These are phyloP conservation scores for Rhopalosiphum padi DNA, from an alignment of 1,140 invertebrate genomes.

Conservation along the genomic window DNA sequence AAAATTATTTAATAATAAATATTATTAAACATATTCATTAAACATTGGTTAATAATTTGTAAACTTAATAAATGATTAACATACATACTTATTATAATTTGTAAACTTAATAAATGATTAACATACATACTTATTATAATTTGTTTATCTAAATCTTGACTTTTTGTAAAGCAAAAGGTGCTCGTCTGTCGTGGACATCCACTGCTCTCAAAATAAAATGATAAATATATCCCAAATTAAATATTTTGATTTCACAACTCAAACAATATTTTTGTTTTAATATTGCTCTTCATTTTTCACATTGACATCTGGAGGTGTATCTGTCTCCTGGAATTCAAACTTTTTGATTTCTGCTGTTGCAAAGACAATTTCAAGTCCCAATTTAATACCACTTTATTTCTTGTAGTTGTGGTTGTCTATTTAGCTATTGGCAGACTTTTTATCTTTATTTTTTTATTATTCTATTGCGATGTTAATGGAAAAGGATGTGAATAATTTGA, in stretches of 20 bases:
- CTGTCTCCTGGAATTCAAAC: conserved; percentile 15
- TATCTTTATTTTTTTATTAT: neutral
- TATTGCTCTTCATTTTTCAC: neutral
- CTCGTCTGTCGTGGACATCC: neutral
- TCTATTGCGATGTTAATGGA: neutral
- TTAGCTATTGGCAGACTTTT: neutral
- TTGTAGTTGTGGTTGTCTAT: too few species aligned
- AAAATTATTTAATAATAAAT: neutral
- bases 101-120: too few species aligned
- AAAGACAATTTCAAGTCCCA: neutral
- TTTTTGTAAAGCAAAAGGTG: neutral
- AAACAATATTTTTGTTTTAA: neutral
- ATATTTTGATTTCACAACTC: neutral
- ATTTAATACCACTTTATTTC: neutral
- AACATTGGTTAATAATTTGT: neutral
- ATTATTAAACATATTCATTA: too few species aligned
- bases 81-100: too few species aligned
- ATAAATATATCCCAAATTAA: neutral
- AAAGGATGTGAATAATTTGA: neutral
- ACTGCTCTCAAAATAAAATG: conserved; percentile 12
- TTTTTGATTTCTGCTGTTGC: neutral
- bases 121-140: too few species aligned
- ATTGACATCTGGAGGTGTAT: neutral
- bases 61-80: too few species aligned
- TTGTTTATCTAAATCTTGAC: too few species aligned